Conservation (phyloP, 2,888 invertebrate genomes). For the Dryococelus australis region DNA sequence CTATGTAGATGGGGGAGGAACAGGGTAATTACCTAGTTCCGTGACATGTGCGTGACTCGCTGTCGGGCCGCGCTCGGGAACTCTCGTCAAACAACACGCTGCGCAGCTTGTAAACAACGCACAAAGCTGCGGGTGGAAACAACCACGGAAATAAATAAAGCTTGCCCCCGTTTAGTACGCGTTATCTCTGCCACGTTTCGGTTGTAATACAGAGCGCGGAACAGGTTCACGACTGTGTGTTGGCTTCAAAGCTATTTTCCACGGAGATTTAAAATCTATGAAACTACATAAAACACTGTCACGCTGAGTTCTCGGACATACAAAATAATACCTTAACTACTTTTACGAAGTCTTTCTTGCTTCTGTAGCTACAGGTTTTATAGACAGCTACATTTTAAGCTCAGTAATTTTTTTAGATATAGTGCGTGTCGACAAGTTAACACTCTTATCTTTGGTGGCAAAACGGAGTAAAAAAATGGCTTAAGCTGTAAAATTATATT, state of each 20-base stretch:
- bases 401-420: too few species aligned
- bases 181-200: not conserved
- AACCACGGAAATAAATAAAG: not conserved
- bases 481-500: too few species aligned
- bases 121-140: not conserved
- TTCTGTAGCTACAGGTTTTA: too few species aligned
- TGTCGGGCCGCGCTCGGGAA: not conserved
- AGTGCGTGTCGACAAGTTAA: too few species aligned
- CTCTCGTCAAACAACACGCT: not conserved
- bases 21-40: constrained; percentile 16
- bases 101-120: not conserved
- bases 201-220: not conserved
- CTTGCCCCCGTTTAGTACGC: not conserved
- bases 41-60: not conserved
- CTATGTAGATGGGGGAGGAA: not conserved
- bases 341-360: too few species aligned
- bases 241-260: not conserved
- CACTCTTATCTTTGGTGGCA: too few species aligned
- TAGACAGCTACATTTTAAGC: too few species aligned
- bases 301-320: too few species aligned
- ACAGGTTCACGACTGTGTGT: not conserved
- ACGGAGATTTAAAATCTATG: not conserved
- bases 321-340: too few species aligned
- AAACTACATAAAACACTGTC: not conserved
- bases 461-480: too few species aligned